Base-by-base conservation (phyloP, 2,888 invertebrate genomes). In the Mylabris sibirica region DNA sequence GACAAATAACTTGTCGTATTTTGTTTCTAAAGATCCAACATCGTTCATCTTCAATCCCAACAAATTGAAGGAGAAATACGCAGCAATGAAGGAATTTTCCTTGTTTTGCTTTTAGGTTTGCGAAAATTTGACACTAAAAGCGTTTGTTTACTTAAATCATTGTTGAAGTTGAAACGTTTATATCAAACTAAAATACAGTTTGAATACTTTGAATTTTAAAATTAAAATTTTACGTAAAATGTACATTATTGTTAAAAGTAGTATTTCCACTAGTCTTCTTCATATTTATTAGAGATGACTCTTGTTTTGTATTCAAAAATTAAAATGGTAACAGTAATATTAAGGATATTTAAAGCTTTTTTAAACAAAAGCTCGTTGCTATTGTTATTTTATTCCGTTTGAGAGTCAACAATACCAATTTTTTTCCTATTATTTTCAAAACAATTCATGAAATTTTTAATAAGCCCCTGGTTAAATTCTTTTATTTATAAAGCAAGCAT, bases 11-110 rank as follows among this genome's bases (percentile, higher is more conserved):
- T 30, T 59, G 67, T 70, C 70, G 5, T 65, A 17, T 44, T n/a
- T 59, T 24, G 34, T 41, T 70, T 64, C 59, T 65, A 65, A 30
- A 59, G 65, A 67, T 67, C 62, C 64, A 22, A 34, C 70, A 38
- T 57, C 64, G 60, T 26, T 17, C 60, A 66, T 67, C 60, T 60
- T 49, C 41, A 59, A 59, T 61, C 64, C 22, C 35, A 34, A 17
- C 20, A 49, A 67, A 70, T 67, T 26, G 26, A 65, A 59, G 14
- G n/a, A 17, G 17, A 44, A 44, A 44, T 4, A 6, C 6, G 4
- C n/a, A 17, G 8, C n/a, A n/a, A n/a, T n/a, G n/a, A n/a, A n/a
- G 8, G 44, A 30, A 30, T 30, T 30, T 30, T 30, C 30, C 8
- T 8, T 1, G 8, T 30, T 30, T 30, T 30, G 8, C 8, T 30